Evolutionary conservation across 92 coral and sea anemone genomes (phyloP).

Genomic region (Micromussa lordhowensis): DNA sequence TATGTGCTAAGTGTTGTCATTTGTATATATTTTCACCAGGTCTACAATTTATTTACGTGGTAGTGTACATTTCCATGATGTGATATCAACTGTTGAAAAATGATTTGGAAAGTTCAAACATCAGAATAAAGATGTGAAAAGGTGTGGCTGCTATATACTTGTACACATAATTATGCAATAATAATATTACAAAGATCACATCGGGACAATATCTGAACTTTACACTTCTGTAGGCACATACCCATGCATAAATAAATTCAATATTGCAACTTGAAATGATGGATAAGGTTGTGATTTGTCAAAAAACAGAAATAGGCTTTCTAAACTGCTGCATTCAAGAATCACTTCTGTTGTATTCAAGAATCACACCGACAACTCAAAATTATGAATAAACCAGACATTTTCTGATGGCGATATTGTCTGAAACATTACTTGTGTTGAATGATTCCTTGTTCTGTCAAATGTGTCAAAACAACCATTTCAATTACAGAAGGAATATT

Average conservation of each 20-base stretch:
- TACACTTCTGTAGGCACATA: neutral
- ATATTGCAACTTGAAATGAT: neutral
- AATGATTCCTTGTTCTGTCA: neutral
- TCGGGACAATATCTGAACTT: neutral
- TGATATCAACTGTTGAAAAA: neutral
- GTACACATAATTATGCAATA: neutral
- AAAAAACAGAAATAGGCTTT: neutral
- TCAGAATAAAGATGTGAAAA: neutral
- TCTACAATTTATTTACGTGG: no score
- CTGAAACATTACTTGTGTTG: neutral
- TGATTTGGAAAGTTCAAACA: neutral
- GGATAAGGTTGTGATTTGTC: neutral
- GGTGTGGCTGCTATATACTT: neutral
- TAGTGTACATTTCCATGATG: no score
- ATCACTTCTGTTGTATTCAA: neutral
- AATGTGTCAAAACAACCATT: constrained; percentile 10
- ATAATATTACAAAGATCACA: neutral
- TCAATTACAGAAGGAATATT: neutral
- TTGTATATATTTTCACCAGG: no score
- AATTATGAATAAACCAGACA: neutral
- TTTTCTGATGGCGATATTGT: neutral
- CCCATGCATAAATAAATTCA: neutral
- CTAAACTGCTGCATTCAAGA: neutral
- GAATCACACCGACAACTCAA: neutral
- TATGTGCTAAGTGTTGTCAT: no score